Evolutionary conservation across 2,888 invertebrate species (phyloP).

Genomic region (Eupeodes latifasciatus): DNA sequence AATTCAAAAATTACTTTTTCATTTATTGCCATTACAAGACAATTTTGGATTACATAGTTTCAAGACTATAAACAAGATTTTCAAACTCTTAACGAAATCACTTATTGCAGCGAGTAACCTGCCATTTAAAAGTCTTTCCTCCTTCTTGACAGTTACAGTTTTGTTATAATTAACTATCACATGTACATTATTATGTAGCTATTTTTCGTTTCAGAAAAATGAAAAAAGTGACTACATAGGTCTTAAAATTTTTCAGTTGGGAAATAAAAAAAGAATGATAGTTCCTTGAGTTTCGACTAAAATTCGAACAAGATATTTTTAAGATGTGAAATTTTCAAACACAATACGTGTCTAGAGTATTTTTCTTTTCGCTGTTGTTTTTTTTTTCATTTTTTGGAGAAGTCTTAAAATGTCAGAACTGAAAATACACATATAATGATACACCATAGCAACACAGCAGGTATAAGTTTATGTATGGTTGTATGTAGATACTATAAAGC

Average conservation of each 20-base stretch:
- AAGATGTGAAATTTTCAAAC: constrained; percentile 20
- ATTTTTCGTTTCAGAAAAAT: background rate
- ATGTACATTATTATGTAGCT: no score
- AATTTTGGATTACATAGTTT: no score
- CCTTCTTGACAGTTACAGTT: background rate
- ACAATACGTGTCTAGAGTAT: constrained; percentile 20
- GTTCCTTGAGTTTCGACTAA: constrained; percentile 2
- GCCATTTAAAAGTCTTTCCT: no score
- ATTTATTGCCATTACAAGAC: no score
- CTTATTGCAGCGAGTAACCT: no score
- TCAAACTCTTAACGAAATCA: no score
- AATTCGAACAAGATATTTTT: constrained; percentile 19
- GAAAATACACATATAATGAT: background rate
- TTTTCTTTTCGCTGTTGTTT: background rate
- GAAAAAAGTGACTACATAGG: background rate
- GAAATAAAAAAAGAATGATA: constrained; percentile 1
- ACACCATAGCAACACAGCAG: background rate
- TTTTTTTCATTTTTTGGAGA: background rate
- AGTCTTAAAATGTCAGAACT: background rate
- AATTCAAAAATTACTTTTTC: no score
- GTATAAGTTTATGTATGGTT: no score
- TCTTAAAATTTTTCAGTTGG: constrained; percentile 2
- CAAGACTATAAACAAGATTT: no score
- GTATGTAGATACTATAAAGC: background rate
- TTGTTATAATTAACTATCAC: background rate